These are phyloP conservation scores for Heliconius charithonia DNA, from an alignment of 2,888 invertebrate genomes.

Conservation along the genomic window DNA sequence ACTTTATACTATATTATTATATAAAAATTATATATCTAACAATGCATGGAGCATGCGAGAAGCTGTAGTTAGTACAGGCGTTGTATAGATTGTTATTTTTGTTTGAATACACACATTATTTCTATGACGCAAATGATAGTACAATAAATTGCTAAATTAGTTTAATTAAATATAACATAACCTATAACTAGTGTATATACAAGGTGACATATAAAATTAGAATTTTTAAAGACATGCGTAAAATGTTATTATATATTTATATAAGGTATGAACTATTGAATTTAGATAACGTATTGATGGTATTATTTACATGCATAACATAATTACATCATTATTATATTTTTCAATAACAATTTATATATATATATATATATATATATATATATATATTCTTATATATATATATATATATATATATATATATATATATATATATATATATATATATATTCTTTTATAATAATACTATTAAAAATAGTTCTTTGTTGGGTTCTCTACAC, in stretches of 20 bases:
- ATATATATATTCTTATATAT: no score
- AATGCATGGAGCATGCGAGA: conserved; percentile 20
- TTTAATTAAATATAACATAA: not conserved
- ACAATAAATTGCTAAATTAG: not conserved
- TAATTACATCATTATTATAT: not conserved
- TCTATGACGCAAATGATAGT: not conserved
- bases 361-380: no score
- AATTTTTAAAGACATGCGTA: not conserved
- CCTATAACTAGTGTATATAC: not conserved
- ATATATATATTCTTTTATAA: no score
- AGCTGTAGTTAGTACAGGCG: conserved; percentile 22
- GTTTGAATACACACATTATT: conserved; percentile 17
- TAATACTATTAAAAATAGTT: no score
- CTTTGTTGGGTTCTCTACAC: no score
- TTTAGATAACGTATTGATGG: not conserved
- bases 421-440: no score
- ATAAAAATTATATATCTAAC: not conserved
- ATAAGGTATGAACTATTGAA: not conserved
- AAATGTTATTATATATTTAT: not conserved
- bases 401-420: no score
- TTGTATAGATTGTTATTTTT: not conserved
- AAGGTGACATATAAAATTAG: not conserved
- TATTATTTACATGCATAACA: not conserved
- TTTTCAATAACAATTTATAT: no score
- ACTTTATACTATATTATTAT: conserved; percentile 9